A percentile compares a stretch with the other conserved stretches of the same genome.
Conservation (phyloP, 2,888 invertebrate species). For the Disparrhopalites patrizii region DNA sequence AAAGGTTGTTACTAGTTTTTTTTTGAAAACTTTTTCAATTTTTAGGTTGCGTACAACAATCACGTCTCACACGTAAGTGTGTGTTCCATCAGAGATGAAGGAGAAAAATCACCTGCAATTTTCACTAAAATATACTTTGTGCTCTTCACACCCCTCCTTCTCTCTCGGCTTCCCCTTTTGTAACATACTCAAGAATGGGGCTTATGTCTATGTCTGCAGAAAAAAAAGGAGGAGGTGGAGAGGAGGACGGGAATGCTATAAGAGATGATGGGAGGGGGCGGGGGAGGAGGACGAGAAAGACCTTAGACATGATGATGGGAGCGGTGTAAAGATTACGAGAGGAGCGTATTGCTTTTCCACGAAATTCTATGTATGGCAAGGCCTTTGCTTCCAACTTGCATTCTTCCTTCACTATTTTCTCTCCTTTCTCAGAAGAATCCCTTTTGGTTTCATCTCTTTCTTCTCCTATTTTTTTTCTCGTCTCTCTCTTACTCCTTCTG, state of each 20-base stretch:
- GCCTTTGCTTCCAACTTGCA: no score
- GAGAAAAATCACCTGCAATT: constrained; percentile 47
- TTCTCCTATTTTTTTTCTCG: no score
- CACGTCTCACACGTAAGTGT: constrained; percentile 43
- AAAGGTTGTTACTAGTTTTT: constrained; percentile 10
- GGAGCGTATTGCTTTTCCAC: neutral
- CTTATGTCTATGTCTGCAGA: neutral
- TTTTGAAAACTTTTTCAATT: constrained; percentile 45
- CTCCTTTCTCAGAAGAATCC: no score
- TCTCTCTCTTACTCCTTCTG: neutral
- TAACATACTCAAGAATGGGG: constrained; percentile 14
- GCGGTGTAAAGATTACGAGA: constrained; percentile 4
- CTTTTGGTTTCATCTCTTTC: no score
- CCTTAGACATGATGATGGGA: neutral
- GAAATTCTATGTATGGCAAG: no score
- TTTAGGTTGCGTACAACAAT: constrained; percentile 44
- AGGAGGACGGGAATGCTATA: neutral
- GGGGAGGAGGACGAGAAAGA: neutral
- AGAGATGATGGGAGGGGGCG: neutral
- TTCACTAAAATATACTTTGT: constrained; percentile 19
- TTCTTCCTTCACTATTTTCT: no score
- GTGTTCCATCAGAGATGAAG: constrained; percentile 45
- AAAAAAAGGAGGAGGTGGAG: neutral
- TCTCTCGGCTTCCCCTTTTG: constrained; percentile 4
- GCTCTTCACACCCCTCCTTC: neutral